These are phyloP conservation scores for Leptocoma aspasia DNA, from an alignment of 2,113 vertebrate genomes.

Conservation along the genomic window DNA sequence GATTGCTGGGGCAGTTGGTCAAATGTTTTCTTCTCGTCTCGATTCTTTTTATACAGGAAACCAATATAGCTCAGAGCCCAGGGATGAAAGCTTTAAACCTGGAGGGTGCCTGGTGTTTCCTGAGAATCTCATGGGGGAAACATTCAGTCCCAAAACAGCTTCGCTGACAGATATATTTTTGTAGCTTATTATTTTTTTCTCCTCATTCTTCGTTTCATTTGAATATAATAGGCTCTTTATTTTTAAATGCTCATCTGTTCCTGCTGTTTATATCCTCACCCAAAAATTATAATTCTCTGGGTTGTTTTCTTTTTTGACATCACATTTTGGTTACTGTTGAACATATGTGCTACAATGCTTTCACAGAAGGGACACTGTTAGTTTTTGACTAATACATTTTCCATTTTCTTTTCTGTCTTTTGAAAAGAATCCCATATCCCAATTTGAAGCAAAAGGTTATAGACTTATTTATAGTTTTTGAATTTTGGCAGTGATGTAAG, in stretches of 20 bases:
- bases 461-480: slow-evolving; percentile 18
- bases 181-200: slow-evolving; percentile 16
- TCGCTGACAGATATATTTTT: slow-evolving; percentile 43
- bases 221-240: slow-evolving; percentile 45
- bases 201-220: slow-evolving; percentile 35
- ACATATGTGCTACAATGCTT: background rate
- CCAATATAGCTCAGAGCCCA: slow-evolving; percentile 15
- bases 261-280: slow-evolving; percentile 6
- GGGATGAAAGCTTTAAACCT: slow-evolving; percentile 56
- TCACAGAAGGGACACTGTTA: background rate
- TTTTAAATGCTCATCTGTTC: slow-evolving; percentile 48
- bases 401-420: slow-evolving; percentile 5
- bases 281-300: slow-evolving; percentile 1
- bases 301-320: background rate
- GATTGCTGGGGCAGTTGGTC: slow-evolving; percentile 37
- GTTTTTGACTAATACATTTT: slow-evolving; percentile 1
- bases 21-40: slow-evolving; percentile 51
- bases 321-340: slow-evolving; percentile 2
- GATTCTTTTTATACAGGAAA: slow-evolving; percentile 48
- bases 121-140: slow-evolving; percentile 4
- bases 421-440: background rate
- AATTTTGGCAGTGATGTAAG: slow-evolving; percentile 2
- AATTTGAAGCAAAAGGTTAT: slow-evolving; percentile 7
- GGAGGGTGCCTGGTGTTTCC: slow-evolving; percentile 51
- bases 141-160: background rate